A percentile compares a stretch with the other conserved stretches of the same genome.
These are phyloP conservation scores for Cynocephalus volans DNA, from an alignment of 2,113 vertebrate species.

Conservation along the genomic window DNA sequence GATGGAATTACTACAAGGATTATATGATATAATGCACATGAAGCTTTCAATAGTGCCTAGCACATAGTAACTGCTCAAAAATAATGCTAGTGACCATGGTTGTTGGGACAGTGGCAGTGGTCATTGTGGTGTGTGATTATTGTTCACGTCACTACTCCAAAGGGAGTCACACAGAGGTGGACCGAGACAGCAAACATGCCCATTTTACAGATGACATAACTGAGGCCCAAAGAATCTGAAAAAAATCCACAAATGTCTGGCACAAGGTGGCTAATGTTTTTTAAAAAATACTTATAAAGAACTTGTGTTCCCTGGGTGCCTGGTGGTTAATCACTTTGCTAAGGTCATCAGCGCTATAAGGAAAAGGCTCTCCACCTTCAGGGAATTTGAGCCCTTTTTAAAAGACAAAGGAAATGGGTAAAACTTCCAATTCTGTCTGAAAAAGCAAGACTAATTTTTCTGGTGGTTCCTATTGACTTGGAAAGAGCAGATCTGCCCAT, in stretches of 20 bases:
- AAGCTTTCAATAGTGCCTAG: background rate
- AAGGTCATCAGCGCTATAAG: constrained; percentile 24
- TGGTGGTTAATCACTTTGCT: constrained; percentile 46
- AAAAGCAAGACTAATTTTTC: constrained; percentile 81
- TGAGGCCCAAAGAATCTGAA: background rate
- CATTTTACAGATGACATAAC: constrained; percentile 21
- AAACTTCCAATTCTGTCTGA: constrained; percentile 78
- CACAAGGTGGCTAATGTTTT: background rate
- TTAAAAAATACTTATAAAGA: background rate
- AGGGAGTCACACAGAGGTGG: background rate
- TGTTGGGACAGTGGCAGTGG: no score
- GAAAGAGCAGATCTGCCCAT: constrained; percentile 84
- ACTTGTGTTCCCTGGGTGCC: background rate
- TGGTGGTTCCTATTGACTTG: constrained; percentile 82
- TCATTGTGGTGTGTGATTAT: fast-evolving
- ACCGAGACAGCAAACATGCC: background rate
- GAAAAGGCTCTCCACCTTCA: constrained; percentile 38
- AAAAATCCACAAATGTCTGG: background rate
- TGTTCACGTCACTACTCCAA: background rate
- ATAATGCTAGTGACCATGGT: background rate
- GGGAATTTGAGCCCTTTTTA: constrained; percentile 61
- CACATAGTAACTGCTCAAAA: background rate
- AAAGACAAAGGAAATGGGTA: constrained; percentile 74
- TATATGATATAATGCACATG: background rate
- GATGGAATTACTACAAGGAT: background rate